phyloP scores from a whole-genome alignment of 2,888 invertebrate species.

The Rosalia funebris region DNA sequence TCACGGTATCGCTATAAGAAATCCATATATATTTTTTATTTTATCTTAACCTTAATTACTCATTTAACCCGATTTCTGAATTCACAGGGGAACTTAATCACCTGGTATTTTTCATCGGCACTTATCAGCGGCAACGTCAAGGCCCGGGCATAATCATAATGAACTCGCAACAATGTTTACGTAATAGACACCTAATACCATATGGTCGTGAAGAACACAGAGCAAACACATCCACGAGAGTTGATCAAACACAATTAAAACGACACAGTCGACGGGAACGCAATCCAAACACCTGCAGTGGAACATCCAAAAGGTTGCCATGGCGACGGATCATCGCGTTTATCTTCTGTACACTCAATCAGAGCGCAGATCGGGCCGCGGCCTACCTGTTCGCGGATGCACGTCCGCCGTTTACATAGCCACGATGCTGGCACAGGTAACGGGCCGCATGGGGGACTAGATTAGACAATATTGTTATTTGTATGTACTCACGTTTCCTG shows the following conservation, averaged over 20 bases:
- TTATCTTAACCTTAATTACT: too few relatives aligned
- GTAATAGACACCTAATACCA: conserved; percentile 19
- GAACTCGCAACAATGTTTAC: conserved; percentile 14
- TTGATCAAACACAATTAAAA: conserved; percentile 25
- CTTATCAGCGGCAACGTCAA: too few relatives aligned
- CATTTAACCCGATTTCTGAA: too few relatives aligned
- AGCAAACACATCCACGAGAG: conserved; percentile 27
- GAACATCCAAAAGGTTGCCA: conserved; percentile 21
- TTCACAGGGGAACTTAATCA: too few relatives aligned
- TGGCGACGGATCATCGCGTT: conserved; percentile 19
- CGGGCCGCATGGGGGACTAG: neutral
- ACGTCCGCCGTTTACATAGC: neutral
- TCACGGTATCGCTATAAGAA: too few relatives aligned
- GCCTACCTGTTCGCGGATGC: neutral
- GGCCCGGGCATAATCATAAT: neutral
- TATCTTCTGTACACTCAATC: conserved; percentile 6
- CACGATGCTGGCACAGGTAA: neutral
- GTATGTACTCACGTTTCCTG: conserved; percentile 39
- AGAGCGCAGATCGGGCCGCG: neutral
- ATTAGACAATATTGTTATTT: conserved; percentile 10
- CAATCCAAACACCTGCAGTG: neutral
- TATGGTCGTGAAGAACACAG: conserved; percentile 22
- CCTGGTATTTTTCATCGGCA: too few relatives aligned
- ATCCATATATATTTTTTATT: too few relatives aligned
- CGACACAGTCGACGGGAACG: conserved; percentile 14